Evolutionary conservation across 1,140 invertebrate genomes (phyloP).

Genomic region (Drosophila ambigua): DNA sequence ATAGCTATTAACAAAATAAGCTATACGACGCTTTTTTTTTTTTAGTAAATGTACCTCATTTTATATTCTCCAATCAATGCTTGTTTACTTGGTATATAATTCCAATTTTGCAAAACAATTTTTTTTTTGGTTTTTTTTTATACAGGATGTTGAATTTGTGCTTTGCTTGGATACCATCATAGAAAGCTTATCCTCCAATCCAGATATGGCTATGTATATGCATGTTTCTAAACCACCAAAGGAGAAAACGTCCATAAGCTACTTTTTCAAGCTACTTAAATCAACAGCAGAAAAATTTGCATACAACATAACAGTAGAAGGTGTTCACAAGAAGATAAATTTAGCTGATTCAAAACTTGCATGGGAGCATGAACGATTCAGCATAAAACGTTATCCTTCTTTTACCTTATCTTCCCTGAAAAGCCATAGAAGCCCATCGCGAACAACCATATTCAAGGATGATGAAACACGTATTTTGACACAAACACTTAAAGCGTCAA

Average conservation of each 20-base stretch:
- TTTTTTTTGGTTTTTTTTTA: slow-evolving; percentile 37
- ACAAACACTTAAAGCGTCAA: slow-evolving; percentile 86
- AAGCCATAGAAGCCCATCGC: slow-evolving; percentile 86
- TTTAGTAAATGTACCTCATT: too few relatives aligned
- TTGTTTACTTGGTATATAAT: too few relatives aligned
- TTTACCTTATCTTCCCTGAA: slow-evolving; percentile 94
- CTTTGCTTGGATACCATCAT: slow-evolving; percentile 96
- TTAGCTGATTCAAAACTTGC: slow-evolving; percentile 95
- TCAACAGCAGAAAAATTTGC: slow-evolving; percentile 84
- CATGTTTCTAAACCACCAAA: slow-evolving; percentile 99
- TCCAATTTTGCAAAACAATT: too few relatives aligned
- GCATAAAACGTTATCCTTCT: slow-evolving; percentile 94
- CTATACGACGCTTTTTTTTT: too few relatives aligned
- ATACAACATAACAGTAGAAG: slow-evolving; percentile 87
- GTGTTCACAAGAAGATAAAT: slow-evolving; percentile 98
- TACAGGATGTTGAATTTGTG: slow-evolving; percentile 93
- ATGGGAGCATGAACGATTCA: slow-evolving; percentile 99
- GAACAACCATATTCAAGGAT: slow-evolving; percentile 87
- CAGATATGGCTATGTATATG: slow-evolving; percentile 88
- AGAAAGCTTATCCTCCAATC: slow-evolving; percentile 84
- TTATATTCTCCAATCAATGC: too few relatives aligned
- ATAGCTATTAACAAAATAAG: too few relatives aligned
- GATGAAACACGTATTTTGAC: slow-evolving; percentile 61
- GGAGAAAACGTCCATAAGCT: slow-evolving; percentile 90
- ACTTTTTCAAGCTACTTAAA: slow-evolving; percentile 90